Evolutionary conservation across 2,797 vertebrate genomes (phyloP).

Genomic region (Holocentrus rufus): DNA sequence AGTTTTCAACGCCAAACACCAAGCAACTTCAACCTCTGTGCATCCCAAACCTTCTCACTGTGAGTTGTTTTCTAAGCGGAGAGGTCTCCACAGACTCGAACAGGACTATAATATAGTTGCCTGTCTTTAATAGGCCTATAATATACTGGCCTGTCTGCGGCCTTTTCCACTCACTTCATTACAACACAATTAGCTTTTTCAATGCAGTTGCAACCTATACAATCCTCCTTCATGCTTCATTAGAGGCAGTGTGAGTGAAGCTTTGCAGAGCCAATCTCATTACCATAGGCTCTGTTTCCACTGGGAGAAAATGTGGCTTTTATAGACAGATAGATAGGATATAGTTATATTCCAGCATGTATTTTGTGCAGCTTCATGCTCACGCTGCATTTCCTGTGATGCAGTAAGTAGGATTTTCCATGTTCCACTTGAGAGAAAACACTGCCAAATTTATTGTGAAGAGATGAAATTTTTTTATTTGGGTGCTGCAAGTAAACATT

Average conservation of each 20-base stretch:
- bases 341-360: too few species aligned
- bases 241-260: slow-evolving; percentile 90
- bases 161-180: slow-evolving; percentile 99
- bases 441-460: too few species aligned
- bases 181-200: slow-evolving; percentile 95
- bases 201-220: slow-evolving; percentile 66
- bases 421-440: too few species aligned
- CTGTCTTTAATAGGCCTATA: slow-evolving; percentile 85
- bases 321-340: too few species aligned
- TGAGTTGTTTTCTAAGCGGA: slow-evolving; percentile 70
- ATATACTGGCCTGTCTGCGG: slow-evolving; percentile 93
- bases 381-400: too few species aligned
- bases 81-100: slow-evolving; percentile 68
- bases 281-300: slow-evolving; percentile 82
- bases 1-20: slow-evolving; percentile 64
- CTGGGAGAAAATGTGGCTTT: slow-evolving; percentile 69
- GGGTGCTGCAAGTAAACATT: too few species aligned
- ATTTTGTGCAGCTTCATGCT: slow-evolving; percentile 26
- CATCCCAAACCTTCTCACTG: slow-evolving; percentile 77
- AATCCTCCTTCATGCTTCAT: slow-evolving; percentile 90
- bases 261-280: slow-evolving; percentile 87
- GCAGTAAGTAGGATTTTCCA: too few species aligned
- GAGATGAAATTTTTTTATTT: too few species aligned
- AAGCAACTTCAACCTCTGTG: slow-evolving; percentile 24
- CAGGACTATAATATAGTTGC: slow-evolving; percentile 83